Evolutionary conservation across 2,888 invertebrate species (phyloP).

Genomic region (Elysia crispata): DNA sequence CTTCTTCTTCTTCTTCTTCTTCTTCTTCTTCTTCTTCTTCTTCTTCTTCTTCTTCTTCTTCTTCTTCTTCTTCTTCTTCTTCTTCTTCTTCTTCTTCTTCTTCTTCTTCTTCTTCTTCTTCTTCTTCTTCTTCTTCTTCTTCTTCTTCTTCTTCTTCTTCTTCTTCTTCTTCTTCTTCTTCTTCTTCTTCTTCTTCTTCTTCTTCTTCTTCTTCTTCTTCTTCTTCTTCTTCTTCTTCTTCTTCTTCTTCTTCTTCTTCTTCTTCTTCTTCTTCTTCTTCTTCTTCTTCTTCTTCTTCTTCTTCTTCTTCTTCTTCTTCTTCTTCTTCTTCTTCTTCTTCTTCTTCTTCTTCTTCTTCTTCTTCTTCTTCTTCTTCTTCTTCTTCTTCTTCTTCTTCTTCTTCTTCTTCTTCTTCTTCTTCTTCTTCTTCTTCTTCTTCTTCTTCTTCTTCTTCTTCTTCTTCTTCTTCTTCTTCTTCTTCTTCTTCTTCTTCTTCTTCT

Average conservation of each 20-base stretch:
- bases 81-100: not conserved
- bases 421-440: slow-evolving; percentile 10
- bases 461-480: slow-evolving; percentile 6
- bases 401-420: not conserved
- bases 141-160: not conserved
- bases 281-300: not conserved
- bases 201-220: not conserved
- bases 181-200: not conserved
- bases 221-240: not conserved
- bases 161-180: not conserved
- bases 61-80: slow-evolving; percentile 16
- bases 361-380: not conserved
- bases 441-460: not conserved
- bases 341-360: not conserved
- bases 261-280: not conserved
- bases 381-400: not conserved
- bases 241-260: not conserved
- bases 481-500: not conserved
- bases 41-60: slow-evolving; percentile 18
- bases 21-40: slow-evolving; percentile 18
- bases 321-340: not conserved
- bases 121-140: not conserved
- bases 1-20: slow-evolving; percentile 21
- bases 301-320: too few relatives aligned
- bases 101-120: not conserved